Evolutionary conservation across 2,888 invertebrate species (phyloP), one percentile per base, ranked within the genome.

Genomic region (Candidula unifasciata): DNA sequence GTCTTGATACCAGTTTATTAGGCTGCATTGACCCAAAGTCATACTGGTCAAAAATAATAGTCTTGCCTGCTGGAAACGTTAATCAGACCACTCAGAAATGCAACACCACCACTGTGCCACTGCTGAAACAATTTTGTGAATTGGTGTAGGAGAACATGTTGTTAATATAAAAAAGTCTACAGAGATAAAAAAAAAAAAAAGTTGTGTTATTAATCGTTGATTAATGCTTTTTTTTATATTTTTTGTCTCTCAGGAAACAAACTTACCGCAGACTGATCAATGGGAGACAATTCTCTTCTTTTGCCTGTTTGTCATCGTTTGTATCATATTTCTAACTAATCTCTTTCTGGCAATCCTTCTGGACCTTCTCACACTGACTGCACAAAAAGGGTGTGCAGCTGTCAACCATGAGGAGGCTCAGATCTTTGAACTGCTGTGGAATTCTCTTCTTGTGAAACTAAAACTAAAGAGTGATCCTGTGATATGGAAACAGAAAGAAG

Each of bases 321-420:
- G 66, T 35, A 37, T 71, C 30, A 30, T 78, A 3, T 74, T 78
- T 52, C 78, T 83, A 37, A 71, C 71, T 2, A 83, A 83, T 57
- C 54, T 78, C 10, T 78, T 83, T 30, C 35, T 83, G 69, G 83
- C 83, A 27, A 71, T 83, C 33, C 35, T 83, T 2, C 13, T 78
- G 60, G 83, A 83, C 60, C 21, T 83, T 37, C 54, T 83, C 33
- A 83, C 78, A 2, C 68, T 78, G 1, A 44, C 64, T 21, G 83
- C 78, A 37, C 83, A 83, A 30, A 69, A 54, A 57, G 71, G 71
- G 37, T 78, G 78, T 79, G 57, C 30, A 10, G 83, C 74, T 69
- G 76, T 77, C 27, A 74, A 68, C 21, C 66, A 71, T 37, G 83
- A 83, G n/a, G 64, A 83, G 10, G 79, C 83, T 27, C 76, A 83